Percentiles rank a stretch among this genome's conserved stretches.
These are phyloP conservation scores for Ceratoteleas bidentatus DNA, from an alignment of 1,140 invertebrate species.

Conservation along the genomic window DNA sequence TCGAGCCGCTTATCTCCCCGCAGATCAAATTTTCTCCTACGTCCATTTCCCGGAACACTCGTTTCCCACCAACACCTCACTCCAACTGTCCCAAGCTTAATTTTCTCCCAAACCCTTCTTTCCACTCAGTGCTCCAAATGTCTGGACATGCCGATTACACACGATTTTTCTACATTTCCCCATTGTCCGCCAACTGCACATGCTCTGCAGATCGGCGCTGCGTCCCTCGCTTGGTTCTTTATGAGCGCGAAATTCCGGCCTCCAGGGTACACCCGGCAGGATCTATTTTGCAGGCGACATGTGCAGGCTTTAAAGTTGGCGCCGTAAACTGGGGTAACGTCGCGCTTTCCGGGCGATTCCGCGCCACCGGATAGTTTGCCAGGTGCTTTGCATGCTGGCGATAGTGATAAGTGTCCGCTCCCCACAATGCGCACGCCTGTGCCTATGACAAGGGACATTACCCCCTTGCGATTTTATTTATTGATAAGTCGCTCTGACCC, in stretches of 20 bases:
- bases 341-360: slow-evolving; percentile 40
- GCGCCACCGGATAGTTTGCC: slow-evolving; percentile 45
- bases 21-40: too few species aligned
- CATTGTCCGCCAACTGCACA: slow-evolving; percentile 43
- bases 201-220: slow-evolving; percentile 21
- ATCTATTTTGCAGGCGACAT: slow-evolving; percentile 39
- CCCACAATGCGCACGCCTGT: slow-evolving; percentile 32
- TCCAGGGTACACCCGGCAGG: slow-evolving; percentile 11
- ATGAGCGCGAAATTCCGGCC: slow-evolving; percentile 49
- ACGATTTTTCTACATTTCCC: slow-evolving; percentile 54
- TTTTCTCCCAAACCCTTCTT: too few species aligned
- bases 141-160: slow-evolving; percentile 60
- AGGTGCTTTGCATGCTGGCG: slow-evolving; percentile 56
- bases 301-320: slow-evolving; percentile 46
- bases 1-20: too few species aligned
- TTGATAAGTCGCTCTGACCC: slow-evolving; percentile 56
- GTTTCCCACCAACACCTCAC: too few species aligned
- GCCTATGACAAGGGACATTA: slow-evolving; percentile 51
- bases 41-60: too few species aligned
- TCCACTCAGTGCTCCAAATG: too few species aligned
- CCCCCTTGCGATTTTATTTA: slow-evolving; percentile 58
- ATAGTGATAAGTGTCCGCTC: slow-evolving; percentile 59
- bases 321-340: slow-evolving; percentile 57
- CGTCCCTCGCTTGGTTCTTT: slow-evolving; percentile 48
- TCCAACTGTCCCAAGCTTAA: too few species aligned